Evolutionary conservation across 2,113 vertebrate species (phyloP).

Genomic region (Seriola rivoliana): DNA sequence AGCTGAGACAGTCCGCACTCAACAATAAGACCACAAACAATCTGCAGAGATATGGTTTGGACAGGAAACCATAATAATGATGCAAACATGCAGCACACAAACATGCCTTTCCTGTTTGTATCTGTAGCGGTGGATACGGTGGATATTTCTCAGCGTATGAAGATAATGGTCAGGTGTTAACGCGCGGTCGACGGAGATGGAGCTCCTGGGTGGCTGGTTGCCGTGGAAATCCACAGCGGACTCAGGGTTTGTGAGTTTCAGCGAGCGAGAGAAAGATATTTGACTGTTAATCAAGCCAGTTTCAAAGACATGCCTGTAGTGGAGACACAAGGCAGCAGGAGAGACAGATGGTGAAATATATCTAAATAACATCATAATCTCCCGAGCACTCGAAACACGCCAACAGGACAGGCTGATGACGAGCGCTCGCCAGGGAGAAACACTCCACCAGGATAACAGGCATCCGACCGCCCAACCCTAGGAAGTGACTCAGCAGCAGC

Average conservation of each 20-base stretch:
- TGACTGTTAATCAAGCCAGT: not conserved
- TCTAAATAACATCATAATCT: conserved; percentile 37
- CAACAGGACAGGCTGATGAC: conserved; percentile 33
- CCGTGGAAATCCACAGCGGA: conserved; percentile 66
- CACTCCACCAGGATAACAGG: conserved; percentile 7
- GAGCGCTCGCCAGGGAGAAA: conserved; percentile 12
- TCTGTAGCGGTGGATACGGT: not conserved
- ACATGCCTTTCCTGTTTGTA: conserved; percentile 20
- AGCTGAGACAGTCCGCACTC: conserved; percentile 4
- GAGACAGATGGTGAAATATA: conserved; percentile 49
- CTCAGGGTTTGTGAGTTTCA: conserved; percentile 28
- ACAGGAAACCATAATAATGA: conserved; percentile 41
- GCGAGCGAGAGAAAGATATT: conserved; percentile 34
- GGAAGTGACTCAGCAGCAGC: conserved; percentile 79
- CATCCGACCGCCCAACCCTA: conserved; percentile 28
- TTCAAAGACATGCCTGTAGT: no score
- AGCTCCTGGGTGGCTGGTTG: conserved; percentile 57
- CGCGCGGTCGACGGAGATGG: not conserved
- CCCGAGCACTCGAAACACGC: conserved; percentile 8
- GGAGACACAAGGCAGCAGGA: conserved; percentile 1
- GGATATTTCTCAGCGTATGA: not conserved
- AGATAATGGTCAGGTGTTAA: conserved; percentile 26
- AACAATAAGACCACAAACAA: not conserved
- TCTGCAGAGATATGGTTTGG: not conserved
- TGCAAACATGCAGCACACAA: not conserved